Base-by-base conservation (phyloP, 2,888 invertebrate genomes). In the Drosophila nigricruria region DNA sequence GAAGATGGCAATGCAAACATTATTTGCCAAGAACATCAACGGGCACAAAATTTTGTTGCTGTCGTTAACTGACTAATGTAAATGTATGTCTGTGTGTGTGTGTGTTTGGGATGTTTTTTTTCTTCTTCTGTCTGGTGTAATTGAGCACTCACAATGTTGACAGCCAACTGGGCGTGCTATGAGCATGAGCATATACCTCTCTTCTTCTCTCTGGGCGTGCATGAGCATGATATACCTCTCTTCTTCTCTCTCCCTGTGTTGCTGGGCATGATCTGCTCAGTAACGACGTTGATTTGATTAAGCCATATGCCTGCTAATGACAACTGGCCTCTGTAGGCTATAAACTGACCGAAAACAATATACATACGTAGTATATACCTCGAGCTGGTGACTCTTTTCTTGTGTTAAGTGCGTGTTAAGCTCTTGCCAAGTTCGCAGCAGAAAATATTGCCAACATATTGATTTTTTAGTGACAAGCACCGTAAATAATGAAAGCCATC, bases 21-120 rank as follows among this genome's bases (percentile, higher is more conserved):
- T 54, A 78, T 79, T 72, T 63, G 16, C 23, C 68, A 49, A 14
- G 38, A 10, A 12, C 52, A 60, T n/a, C n/a, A n/a, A n/a, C n/a
- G n/a, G n/a, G n/a, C n/a, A n/a, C 23, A 61, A 62, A 54, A 68
- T 82, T 62, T 80, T 79, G 74, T 58, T 70, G 68, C 63, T 78
- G 76, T 82, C 85, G 82, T 86, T 86, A 87, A 88, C 89, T 80
- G 84, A 88, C 89, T 68, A 68, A 67, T 67, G 53, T 62, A 43
- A 59, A 10, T 43, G n/a, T 32, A 23, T 54, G 57, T 57, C 18
- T 56, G 18, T 18, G 32, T 27, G 2, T 23, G 23, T 6, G 14
- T 8, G 4, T 6, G 10, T 49, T n/a, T 45, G 16, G 8, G 45
- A 25, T 32, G 9, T 50, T 10, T 34, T 16, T 9, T 23, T 9